Conservation (phyloP, 2,113 vertebrate species). For the Mugil cephalus region DNA sequence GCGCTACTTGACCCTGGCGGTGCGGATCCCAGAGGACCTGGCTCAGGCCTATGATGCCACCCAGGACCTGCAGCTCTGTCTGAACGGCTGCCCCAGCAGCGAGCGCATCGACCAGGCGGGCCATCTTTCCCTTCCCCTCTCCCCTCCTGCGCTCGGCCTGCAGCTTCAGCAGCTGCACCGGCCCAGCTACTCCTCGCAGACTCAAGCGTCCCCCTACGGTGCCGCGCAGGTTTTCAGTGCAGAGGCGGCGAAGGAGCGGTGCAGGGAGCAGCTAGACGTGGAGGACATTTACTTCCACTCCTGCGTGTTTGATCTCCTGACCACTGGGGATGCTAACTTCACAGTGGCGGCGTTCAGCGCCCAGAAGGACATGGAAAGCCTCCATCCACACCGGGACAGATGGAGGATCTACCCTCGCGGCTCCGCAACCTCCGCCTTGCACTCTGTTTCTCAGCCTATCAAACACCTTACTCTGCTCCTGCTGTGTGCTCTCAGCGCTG, state of each 20-base stretch:
- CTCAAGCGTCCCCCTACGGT: constrained; percentile 56
- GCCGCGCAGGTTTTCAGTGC: constrained; percentile 75
- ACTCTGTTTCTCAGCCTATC: constrained; percentile 72
- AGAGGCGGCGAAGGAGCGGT: constrained; percentile 88
- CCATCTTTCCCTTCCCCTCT: constrained; percentile 81
- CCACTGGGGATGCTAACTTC: constrained; percentile 96
- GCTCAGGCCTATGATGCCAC: constrained; percentile 90
- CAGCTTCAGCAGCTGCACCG: constrained; percentile 74
- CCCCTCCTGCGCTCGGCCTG: constrained; percentile 75
- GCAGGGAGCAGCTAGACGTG: constrained; percentile 91
- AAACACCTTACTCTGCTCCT: constrained; percentile 58
- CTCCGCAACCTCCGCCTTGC: constrained; percentile 43
- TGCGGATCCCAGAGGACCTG: constrained; percentile 92
- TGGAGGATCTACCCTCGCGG: constrained; percentile 92
- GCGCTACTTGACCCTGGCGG: constrained; percentile 91
- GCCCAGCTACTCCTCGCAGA: constrained; percentile 58
- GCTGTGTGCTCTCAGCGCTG: constrained; percentile 53
- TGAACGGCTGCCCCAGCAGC: constrained; percentile 91
- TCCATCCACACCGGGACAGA: constrained; percentile 90
- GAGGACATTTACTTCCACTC: constrained; percentile 97
- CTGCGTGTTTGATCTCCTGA: constrained; percentile 96
- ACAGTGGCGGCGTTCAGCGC: constrained; percentile 92
- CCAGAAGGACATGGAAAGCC: constrained; percentile 91
- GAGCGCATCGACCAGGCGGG: constrained; percentile 91
- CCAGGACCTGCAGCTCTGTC: constrained; percentile 96